Evolutionary conservation across 2,888 invertebrate genomes (phyloP), one percentile per base, ranked within the genome.

Genomic region (Muscina levida): DNA sequence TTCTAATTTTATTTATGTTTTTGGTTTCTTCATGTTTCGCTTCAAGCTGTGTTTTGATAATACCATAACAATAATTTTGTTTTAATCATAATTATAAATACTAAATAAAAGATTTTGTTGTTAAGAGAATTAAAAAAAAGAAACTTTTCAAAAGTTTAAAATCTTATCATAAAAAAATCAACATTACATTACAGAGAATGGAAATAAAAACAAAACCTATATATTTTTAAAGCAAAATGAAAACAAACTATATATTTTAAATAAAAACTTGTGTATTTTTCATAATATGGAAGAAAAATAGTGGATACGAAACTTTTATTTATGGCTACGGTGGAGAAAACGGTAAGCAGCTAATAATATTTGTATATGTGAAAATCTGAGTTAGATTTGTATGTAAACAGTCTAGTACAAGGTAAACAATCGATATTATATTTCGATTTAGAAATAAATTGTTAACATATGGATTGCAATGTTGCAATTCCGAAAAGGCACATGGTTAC

Each of bases 221-320:
- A 53, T 53, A 53, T 53, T 53, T 53, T 53, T 53, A 53, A 53
- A 19, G 5, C 24, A 22, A 53, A 24, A 51, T 19, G 19, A 22
- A 53, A 24, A 51, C 17, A 8, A 53, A 11, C 24, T 53, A 53
- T 53, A 53, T 53, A 53, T 53, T 53, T 53, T 53, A 53, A 53
- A 53, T 53, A 53, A 53, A 24, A 53, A 53, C n/a, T n/a, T 13
- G 19, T 53, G 53, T 24, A 53, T 53, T 53, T 53, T 53, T 53
- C 53, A 53, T 53, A 53, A 13, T 24, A 8, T 53, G 22, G 3
- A 24, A 53, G 22, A 24, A 5, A 53, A 2, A 44, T 8, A 8
- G 44, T 44, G 4, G 4, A 6, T 6, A 37, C 4, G 10, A 6
- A 37, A 37, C 10, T 37, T 37, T 37, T 37, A 10, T 37, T 37